phyloP scores from a whole-genome alignment of 2,797 vertebrate species.

The Miichthys miiuy region DNA sequence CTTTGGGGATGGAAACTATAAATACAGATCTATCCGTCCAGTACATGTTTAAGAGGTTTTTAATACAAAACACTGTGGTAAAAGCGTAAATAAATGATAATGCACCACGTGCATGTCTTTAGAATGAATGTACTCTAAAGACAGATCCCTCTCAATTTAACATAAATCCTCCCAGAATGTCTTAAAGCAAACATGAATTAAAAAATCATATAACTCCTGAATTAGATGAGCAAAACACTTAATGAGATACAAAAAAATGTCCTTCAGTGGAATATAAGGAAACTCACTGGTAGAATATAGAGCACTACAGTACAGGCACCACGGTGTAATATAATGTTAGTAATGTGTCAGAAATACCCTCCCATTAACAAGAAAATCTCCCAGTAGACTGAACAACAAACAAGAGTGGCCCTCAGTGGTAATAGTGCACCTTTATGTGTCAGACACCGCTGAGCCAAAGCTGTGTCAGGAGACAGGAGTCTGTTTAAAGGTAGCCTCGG shows the following conservation, averaged over 20 bases:
- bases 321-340: neutral
- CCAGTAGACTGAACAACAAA: constrained; percentile 2
- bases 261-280: neutral
- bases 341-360: constrained; percentile 4
- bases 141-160: neutral
- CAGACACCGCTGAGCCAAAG: constrained; percentile 36
- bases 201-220: neutral
- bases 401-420: constrained; percentile 1
- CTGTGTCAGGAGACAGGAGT: constrained; percentile 38
- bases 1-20: neutral
- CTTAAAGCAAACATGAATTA: neutral
- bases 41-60: too few relatives aligned
- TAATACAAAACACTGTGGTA: neutral
- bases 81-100: neutral
- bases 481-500: constrained; percentile 52
- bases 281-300: neutral
- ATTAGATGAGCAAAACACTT: neutral
- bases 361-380: constrained; percentile 1
- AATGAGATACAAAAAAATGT: neutral
- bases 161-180: neutral
- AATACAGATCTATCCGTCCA: neutral
- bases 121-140: neutral
- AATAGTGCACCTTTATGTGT: constrained; percentile 30
- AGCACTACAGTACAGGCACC: too few relatives aligned
- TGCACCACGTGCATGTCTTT: neutral